Conservation (phyloP, 1,140 invertebrate species). For the Zeugodacus cucurbitae region DNA sequence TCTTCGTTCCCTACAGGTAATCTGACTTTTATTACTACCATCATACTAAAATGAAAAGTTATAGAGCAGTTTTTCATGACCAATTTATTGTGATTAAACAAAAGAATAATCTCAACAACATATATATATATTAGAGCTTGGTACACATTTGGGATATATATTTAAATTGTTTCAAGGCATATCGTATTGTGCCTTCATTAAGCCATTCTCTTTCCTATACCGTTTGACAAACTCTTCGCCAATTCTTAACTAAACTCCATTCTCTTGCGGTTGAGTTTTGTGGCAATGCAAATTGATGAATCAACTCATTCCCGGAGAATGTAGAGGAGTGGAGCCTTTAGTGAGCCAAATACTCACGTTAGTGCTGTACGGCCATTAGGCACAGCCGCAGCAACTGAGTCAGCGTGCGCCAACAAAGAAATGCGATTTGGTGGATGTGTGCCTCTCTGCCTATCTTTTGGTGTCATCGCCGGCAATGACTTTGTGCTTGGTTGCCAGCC, state of each 20-base stretch:
- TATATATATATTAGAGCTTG: too few species aligned
- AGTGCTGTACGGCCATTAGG: neutral
- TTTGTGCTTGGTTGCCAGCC: conserved; percentile 36
- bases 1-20: too few species aligned
- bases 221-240: neutral
- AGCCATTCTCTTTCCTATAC: too few species aligned
- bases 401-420: neutral
- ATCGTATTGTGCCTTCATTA: too few species aligned
- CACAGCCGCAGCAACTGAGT: neutral
- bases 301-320: neutral
- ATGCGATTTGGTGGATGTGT: neutral
- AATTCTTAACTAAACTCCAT: neutral
- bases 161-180: too few species aligned
- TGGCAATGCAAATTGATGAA: neutral
- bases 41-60: too few species aligned
- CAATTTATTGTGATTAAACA: too few species aligned
- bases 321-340: neutral
- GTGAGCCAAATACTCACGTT: too few species aligned
- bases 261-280: neutral
- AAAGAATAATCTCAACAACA: too few species aligned
- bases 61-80: too few species aligned
- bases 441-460: conserved; percentile 39
- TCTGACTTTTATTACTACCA: too few species aligned
- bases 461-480: conserved; percentile 41
- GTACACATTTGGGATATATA: too few species aligned